Base-by-base conservation (phyloP, 92 coral and sea anemone species). In the Epizoanthus ramosus region DNA sequence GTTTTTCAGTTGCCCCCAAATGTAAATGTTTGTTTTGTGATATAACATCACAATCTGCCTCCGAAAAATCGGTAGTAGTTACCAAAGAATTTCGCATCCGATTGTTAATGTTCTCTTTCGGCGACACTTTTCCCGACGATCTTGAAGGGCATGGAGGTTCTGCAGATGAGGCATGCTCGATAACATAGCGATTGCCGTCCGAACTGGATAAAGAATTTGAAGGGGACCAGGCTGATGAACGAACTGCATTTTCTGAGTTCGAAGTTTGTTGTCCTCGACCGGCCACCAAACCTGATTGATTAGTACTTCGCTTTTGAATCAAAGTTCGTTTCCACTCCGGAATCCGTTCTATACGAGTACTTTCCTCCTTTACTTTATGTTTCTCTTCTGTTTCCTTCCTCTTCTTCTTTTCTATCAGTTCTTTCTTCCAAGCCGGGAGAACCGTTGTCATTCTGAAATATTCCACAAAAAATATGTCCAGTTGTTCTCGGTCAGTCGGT, bases 351-450 rank as follows among this genome's bases (percentile, higher is more conserved):
- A 74, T 73, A 7, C 88, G 89, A 22, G 85, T 80, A 58, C 71
- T 68, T 56, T 89, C 85, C 50, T 84, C 85, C 52, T 89, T 83
- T 19, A 68, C 28, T 84, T 89, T 86, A 39, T 83, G 87, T 23
- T 92, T 87, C 63, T 91, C 83, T 50, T 87, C 95, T 73, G 81
- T 83, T n/a, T 84, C 95, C 76, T 85, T 91, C 53, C 61, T 89
- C 87, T 86, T 88, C 58, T 93, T 93, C 93, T 87, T 93, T 59
- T 93, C 95, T 70, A 93, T 91, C 19, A 93, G 91, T 85, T 84
- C 98, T 24, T 85, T 80, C 75, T 91, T 93, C 98, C 98, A 93
- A 13, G 98, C 88, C 85, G 98, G 98, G 60, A 93, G 61, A 22
- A 93, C 95, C 63, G 93, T 47, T 39, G 95, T 88, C 98, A 93